A percentile compares a stretch with the other conserved stretches of the same genome.
Conservation (phyloP, 2,113 vertebrate genomes). For the Brachyhypopomus occidentalis region DNA sequence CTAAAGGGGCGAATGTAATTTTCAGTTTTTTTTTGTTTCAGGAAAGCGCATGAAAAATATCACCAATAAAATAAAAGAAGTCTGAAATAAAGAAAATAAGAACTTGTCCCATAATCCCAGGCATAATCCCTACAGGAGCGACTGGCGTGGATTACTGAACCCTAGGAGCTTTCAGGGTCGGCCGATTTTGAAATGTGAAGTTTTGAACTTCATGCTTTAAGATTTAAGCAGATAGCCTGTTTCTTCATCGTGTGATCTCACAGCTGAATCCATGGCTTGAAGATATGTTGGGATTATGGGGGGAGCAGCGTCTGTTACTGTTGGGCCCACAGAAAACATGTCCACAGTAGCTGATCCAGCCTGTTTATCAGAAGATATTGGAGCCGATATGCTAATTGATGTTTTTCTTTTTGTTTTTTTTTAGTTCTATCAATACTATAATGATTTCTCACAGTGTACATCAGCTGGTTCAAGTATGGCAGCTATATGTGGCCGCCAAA, state of each 20-base stretch:
- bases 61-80: slow-evolving; percentile 19
- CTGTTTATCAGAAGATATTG: slow-evolving; percentile 24
- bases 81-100: slow-evolving; percentile 36
- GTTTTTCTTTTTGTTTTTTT: neutral
- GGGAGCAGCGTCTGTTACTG: slow-evolving; percentile 39
- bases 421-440: neutral
- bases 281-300: slow-evolving; percentile 28
- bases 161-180: slow-evolving; percentile 15
- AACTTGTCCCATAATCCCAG: slow-evolving; percentile 44
- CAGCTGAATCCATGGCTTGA: neutral
- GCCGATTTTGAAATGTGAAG: slow-evolving; percentile 22
- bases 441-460: neutral
- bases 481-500: neutral
- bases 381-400: slow-evolving; percentile 16
- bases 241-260: slow-evolving; percentile 34
- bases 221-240: slow-evolving; percentile 20
- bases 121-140: neutral
- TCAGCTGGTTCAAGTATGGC: neutral
- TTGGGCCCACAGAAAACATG: slow-evolving; percentile 22
- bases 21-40: neutral
- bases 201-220: slow-evolving; percentile 34
- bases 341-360: slow-evolving; percentile 2
- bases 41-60: neutral
- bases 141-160: slow-evolving; percentile 16
- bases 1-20: neutral